Evolutionary conservation across 2,888 invertebrate genomes (phyloP), one percentile per base, ranked within the genome.

Genomic region (Plagodis pulveraria): DNA sequence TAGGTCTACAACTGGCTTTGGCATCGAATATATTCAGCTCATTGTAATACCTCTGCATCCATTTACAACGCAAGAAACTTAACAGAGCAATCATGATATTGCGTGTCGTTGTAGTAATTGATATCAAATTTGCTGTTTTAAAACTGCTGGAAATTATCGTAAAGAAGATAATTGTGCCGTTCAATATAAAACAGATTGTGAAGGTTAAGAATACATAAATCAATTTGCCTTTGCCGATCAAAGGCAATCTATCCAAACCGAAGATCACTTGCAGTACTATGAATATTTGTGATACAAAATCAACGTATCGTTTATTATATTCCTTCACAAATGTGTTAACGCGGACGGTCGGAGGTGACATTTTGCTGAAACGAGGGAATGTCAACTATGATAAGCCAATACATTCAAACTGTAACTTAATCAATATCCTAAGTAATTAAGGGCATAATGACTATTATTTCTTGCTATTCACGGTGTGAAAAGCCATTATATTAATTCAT

Each of bases 21-120:
- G 52, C 61, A 45, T 86, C 86, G 54, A 86, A 86, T 41, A 68
- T 74, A 8, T 73, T 78, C 32, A 86, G 56, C 50, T 81, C 78
- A 4, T 56, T 65, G 55, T 78, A 85, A 56, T 76, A 86, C 5
- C 66, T 51, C 43, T 74, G 65, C 62, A 83, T 56, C 50, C 76
- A 72, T 49, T 73, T 80, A 36, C 76, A 74, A 6, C 74, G 72
- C n/a, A 73, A 11, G 8, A 74, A 67, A 60, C 75, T 73, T 36
- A 79, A 74, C 0, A 71, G 36, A 40, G 69, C 60, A 36, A 68
- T 74, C 32, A 79, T 73, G 1, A 66, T 38, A 32, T 73, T 73
- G 43, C 76, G 69, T 1, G 60, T 6, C 0, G 65, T 51, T 7
- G 67, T 62, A 10, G 59, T 48, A 6, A 50, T 6, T 7, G 64